Percentiles rank a stretch among this genome's conserved stretches.
Evolutionary conservation across 2,113 vertebrate genomes (phyloP).

Genomic region (Calyptomena viridis): DNA sequence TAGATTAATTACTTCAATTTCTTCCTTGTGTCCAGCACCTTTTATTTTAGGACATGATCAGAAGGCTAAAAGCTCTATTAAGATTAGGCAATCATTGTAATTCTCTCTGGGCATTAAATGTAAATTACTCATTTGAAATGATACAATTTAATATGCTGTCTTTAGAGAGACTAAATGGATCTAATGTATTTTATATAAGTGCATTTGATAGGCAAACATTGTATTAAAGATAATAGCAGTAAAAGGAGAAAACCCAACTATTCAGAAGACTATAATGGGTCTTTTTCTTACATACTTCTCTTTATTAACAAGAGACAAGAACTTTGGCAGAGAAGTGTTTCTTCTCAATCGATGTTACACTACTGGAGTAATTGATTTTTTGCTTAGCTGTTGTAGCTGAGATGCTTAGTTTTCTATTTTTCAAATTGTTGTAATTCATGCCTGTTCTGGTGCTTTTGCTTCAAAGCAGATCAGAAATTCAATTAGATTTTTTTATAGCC

Average conservation of each 20-base stretch:
- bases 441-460: neutral
- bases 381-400: neutral
- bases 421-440: neutral
- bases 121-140: neutral
- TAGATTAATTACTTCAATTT: neutral
- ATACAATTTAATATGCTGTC: neutral
- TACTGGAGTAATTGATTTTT: neutral
- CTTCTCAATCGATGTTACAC: neutral
- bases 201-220: neutral
- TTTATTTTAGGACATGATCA: neutral
- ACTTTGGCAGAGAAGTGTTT: neutral
- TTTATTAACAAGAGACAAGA: neutral
- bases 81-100: neutral
- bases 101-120: neutral
- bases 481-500: neutral
- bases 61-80: neutral
- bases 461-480: neutral
- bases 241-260: neutral
- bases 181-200: neutral
- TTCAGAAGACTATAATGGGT: neutral
- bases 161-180: neutral
- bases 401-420: neutral
- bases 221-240: neutral
- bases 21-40: neutral
- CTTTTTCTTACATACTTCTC: neutral